Conservation (phyloP, 2,113 vertebrate species). For the Baryphthengus martii region DNA sequence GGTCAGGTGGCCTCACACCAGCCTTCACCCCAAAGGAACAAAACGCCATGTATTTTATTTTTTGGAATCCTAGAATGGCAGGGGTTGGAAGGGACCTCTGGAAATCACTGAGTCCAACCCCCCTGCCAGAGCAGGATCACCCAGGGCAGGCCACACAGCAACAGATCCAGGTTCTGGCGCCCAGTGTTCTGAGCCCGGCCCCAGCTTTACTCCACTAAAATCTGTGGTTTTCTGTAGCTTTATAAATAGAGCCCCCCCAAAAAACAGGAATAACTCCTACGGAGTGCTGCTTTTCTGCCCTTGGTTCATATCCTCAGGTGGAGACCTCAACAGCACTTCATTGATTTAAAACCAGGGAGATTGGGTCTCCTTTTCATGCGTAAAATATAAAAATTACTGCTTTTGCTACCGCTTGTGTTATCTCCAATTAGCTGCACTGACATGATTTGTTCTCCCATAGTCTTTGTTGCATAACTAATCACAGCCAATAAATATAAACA, state of each 20-base stretch:
- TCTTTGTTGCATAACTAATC: slow-evolving; percentile 55
- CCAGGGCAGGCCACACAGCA: too few relatives aligned
- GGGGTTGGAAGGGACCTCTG: too few relatives aligned
- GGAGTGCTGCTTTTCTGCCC: background rate
- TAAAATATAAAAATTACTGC: background rate
- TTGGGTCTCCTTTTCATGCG: background rate
- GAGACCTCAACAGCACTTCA: background rate
- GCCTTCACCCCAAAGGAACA: background rate
- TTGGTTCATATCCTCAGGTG: background rate
- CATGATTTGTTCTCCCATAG: slow-evolving; percentile 28
- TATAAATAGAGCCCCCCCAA: background rate
- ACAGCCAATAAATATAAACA: slow-evolving; percentile 45
- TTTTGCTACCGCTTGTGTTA: background rate
- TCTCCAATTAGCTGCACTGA: slow-evolving; percentile 22
- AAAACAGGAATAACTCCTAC: background rate
- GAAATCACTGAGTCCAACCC: too few relatives aligned
- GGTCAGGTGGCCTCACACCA: background rate
- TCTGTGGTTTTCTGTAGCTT: background rate
- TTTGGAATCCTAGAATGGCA: too few relatives aligned
- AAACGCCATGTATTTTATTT: background rate
- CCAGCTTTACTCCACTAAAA: background rate
- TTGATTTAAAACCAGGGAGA: background rate
- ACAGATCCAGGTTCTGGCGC: too few relatives aligned
- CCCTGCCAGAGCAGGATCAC: too few relatives aligned
- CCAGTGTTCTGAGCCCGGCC: background rate